These are phyloP conservation scores for Oxytorus armatus DNA, from an alignment of 2,888 invertebrate species.

Conservation along the genomic window DNA sequence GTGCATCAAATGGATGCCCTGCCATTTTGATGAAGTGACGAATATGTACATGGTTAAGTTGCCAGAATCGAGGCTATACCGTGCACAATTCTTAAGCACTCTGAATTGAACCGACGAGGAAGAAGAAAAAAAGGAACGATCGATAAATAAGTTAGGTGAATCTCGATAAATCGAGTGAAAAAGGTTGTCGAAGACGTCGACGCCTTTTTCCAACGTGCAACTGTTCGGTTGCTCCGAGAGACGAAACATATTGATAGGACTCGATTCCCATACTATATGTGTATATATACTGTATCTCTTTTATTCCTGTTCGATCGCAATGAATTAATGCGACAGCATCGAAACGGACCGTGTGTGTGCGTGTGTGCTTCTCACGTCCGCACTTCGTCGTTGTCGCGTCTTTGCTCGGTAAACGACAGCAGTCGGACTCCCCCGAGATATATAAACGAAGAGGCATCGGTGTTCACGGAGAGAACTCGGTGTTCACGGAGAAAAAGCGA, in stretches of 20 bases:
- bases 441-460: conserved; percentile 40
- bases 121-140: conserved; percentile 19
- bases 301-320: conserved; percentile 48
- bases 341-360: conserved; percentile 33
- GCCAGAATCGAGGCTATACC: neutral
- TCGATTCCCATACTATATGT: conserved; percentile 25
- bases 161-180: conserved; percentile 61
- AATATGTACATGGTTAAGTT: neutral
- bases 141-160: conserved; percentile 54
- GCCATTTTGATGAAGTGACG: too few species aligned
- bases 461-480: conserved; percentile 18
- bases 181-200: conserved; percentile 59
- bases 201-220: conserved; percentile 54
- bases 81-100: neutral
- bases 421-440: conserved; percentile 64
- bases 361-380: conserved; percentile 36
- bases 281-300: conserved; percentile 29
- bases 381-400: conserved; percentile 55
- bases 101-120: neutral
- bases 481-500: conserved; percentile 27
- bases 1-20: too few species aligned
- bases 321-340: conserved; percentile 66
- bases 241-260: conserved; percentile 30
- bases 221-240: conserved; percentile 13
- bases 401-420: conserved; percentile 61